phyloP scores from a whole-genome alignment of 2,888 invertebrate species.

The Eupithecia vulgata region DNA sequence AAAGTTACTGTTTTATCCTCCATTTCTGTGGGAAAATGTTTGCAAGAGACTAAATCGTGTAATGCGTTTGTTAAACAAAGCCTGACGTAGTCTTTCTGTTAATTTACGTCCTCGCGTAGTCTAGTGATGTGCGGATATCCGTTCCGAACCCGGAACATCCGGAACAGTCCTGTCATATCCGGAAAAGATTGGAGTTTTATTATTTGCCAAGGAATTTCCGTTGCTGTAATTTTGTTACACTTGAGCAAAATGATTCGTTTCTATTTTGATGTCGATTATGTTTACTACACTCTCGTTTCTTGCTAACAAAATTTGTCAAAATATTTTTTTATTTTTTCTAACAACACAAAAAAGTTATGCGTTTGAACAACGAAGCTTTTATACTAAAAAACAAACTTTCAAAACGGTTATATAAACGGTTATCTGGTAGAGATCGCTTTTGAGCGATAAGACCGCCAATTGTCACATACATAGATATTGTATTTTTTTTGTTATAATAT shows the following conservation, averaged over 20 bases:
- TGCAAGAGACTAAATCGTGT: slow-evolving; percentile 56
- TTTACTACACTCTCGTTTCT: not conserved
- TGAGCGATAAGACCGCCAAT: no score
- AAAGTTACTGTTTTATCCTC: slow-evolving; percentile 38
- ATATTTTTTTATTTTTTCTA: no score
- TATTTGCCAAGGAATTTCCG: slow-evolving; percentile 19
- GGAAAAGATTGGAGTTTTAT: slow-evolving; percentile 2
- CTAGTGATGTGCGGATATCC: slow-evolving; percentile 33
- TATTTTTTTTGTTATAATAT: no score
- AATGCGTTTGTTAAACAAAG: slow-evolving; percentile 63
- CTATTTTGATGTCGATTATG: not conserved
- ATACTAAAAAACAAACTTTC: no score
- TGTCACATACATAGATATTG: no score
- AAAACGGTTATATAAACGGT: no score
- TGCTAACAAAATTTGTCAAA: not conserved
- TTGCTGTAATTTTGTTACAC: slow-evolving; percentile 8
- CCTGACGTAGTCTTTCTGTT: slow-evolving; percentile 56
- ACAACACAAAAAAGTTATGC: no score
- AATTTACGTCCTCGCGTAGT: slow-evolving; percentile 53
- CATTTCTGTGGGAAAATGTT: slow-evolving; percentile 39
- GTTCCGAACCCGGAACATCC: slow-evolving; percentile 14
- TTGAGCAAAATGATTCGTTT: slow-evolving; percentile 2
- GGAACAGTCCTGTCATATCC: slow-evolving; percentile 11
- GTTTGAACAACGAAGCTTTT: no score
- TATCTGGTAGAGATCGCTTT: no score